Evolutionary conservation across 2,797 vertebrate genomes (phyloP), one percentile per base, ranked within the genome.

Genomic region (Enteromius trimaculatus): DNA sequence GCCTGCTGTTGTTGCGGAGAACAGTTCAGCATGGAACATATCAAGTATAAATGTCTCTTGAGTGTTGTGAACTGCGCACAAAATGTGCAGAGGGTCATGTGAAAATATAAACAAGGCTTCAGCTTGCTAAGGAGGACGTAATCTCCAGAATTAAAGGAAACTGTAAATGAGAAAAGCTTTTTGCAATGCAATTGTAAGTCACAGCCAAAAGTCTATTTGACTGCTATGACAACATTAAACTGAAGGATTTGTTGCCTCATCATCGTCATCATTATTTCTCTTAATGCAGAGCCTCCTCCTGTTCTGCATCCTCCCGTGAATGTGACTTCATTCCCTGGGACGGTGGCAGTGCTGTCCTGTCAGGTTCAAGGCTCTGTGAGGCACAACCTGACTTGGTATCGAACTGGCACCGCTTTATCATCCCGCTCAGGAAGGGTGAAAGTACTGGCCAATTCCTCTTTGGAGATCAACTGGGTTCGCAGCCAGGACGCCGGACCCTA

Each of bases 321-420:
- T 23, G 92, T 97, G 91, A 97, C 96, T 0, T 94, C 94, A 37
- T 89, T 94, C 0, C 92, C 90, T 0, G 97, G 97, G 21, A 93
- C 92, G 1, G 90, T 92, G 0, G 95, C 95, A 0, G 14, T 95
- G 79, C 89, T 98, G 80, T 93, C 96, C 88, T 98, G 97, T 87
- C 88, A 53, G 13, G 95, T 96, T 6, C 91, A 96, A 53, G 92
- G 95, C 1, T 88, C 92, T 0, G 88, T 91, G 76, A 95, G 96
- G 62, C 93, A 97, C 92, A 98, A 98, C 92, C 86, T 98, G 90
- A 98, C 95, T 0, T 98, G 97, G 97, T 87, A 94, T 84, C 92
- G 94, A 75, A 92, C 91, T 0, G 95, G 95, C 77, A 93, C 77
- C 10, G 58, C 31, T 3, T 86, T 96, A 6, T 65, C 42, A 2